Conservation (phyloP, 1,140 invertebrate genomes). For the Megalonaias nervosa region DNA sequence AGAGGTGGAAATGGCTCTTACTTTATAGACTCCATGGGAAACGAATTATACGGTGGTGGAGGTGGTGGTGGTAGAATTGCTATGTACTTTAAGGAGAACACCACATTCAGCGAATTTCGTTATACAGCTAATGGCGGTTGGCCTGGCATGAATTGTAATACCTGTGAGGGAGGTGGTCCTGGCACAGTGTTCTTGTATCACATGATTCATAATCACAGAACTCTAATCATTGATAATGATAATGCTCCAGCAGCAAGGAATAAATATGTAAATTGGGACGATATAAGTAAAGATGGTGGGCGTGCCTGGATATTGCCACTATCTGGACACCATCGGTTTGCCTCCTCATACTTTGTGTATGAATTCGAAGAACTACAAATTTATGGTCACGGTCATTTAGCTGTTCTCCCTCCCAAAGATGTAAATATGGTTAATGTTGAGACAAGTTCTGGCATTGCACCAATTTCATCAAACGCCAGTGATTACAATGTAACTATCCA, state of each 20-base stretch:
- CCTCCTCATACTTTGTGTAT: constrained; percentile 34
- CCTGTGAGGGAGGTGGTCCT: constrained; percentile 50
- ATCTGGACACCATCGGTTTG: constrained; percentile 54
- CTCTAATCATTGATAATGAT: constrained; percentile 58
- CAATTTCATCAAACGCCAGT: constrained; percentile 16
- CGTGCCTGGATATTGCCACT: constrained; percentile 59
- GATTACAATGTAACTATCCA: constrained; percentile 53
- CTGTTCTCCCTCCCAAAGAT: constrained; percentile 41
- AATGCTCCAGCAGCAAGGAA: constrained; percentile 39
- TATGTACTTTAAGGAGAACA: constrained; percentile 54
- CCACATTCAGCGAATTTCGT: constrained; percentile 57
- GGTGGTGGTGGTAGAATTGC: constrained; percentile 58
- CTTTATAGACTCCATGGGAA: background rate
- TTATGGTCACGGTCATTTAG: constrained; percentile 57
- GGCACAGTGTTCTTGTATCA: constrained; percentile 59
- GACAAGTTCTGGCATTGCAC: constrained; percentile 6
- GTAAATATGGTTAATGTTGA: constrained; percentile 16
- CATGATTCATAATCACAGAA: constrained; percentile 47
- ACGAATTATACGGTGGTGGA: constrained; percentile 39
- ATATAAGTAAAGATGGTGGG: constrained; percentile 43
- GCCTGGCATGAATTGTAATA: constrained; percentile 34
- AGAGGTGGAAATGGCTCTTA: constrained; percentile 42
- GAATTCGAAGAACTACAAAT: constrained; percentile 62
- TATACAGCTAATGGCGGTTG: constrained; percentile 55
- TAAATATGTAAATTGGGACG: constrained; percentile 52